Evolutionary conservation across 2,113 vertebrate genomes (phyloP).

Genomic region (Stegostoma tigrinum): DNA sequence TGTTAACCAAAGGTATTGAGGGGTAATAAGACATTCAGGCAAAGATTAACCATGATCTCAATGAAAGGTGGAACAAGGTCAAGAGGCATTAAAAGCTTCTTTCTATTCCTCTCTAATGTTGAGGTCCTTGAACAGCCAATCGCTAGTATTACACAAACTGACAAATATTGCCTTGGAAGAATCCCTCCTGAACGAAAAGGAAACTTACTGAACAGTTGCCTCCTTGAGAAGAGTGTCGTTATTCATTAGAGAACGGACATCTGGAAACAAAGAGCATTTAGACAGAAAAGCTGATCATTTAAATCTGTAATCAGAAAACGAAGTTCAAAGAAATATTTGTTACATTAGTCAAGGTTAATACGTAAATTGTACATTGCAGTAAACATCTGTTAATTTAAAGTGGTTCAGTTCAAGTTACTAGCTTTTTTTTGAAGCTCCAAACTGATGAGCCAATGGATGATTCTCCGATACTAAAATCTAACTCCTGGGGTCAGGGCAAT

Average conservation of each 20-base stretch:
- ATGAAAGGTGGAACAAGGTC: not conserved
- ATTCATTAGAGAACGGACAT: slow-evolving; percentile 84
- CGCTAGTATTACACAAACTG: not conserved
- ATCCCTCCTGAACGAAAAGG: not conserved
- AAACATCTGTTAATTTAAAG: not conserved
- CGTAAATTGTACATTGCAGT: not conserved
- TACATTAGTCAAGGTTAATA: not conserved
- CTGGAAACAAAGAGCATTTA: slow-evolving; percentile 51
- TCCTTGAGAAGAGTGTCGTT: slow-evolving; percentile 92
- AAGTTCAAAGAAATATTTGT: not conserved
- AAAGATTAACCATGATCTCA: not conserved
- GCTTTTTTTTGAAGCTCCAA: not conserved
- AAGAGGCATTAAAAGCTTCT: no score
- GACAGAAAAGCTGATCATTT: not conserved
- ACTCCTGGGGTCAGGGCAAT: not conserved
- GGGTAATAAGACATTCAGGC: not conserved
- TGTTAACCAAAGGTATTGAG: not conserved
- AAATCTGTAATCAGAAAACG: not conserved
- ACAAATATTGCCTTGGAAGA: not conserved
- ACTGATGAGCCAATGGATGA: not conserved
- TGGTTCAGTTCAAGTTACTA: not conserved
- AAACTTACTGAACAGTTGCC: slow-evolving; percentile 82
- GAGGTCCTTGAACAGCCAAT: not conserved
- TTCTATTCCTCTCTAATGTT: no score
- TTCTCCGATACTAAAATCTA: not conserved